phyloP scores from a whole-genome alignment of 92 coral and sea anemone genomes.

The Chrysogorgia sp. region DNA sequence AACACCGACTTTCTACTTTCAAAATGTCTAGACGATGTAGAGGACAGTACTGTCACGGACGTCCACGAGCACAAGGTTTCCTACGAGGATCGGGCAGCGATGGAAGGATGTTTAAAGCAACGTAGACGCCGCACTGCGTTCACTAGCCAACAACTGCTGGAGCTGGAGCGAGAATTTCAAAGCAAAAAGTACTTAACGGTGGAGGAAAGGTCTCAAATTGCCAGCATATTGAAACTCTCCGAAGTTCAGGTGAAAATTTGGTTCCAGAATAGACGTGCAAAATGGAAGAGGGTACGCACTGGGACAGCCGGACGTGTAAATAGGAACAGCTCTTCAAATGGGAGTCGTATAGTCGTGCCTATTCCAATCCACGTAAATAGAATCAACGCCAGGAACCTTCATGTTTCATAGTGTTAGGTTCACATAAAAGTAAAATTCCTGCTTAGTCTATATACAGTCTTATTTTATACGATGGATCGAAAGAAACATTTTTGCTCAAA shows the following conservation, averaged over 20 bases:
- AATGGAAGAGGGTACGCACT: slow-evolving; percentile 94
- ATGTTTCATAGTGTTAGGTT: slow-evolving; percentile 29
- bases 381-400: slow-evolving; percentile 73
- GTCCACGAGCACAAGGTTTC: slow-evolving; percentile 65
- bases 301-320: slow-evolving; percentile 68
- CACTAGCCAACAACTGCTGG: slow-evolving; percentile 94
- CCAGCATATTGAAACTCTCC: slow-evolving; percentile 78
- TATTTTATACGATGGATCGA: no score
- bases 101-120: slow-evolving; percentile 70
- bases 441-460: no score
- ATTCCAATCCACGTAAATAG: slow-evolving; percentile 96
- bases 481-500: background rate
- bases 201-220: slow-evolving; percentile 95
- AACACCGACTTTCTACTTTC: background rate
- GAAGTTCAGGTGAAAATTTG: slow-evolving; percentile 99
- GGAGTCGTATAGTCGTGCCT: slow-evolving; percentile 89
- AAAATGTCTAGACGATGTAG: slow-evolving; percentile 46
- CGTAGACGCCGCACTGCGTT: slow-evolving; percentile 96
- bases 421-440: no score
- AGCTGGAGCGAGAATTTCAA: slow-evolving; percentile 96
- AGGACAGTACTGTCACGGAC: slow-evolving; percentile 32
- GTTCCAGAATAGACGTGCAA: slow-evolving; percentile 99
- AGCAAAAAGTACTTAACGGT: slow-evolving; percentile 89
- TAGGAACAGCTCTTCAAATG: slow-evolving; percentile 64
- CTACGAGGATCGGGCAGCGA: slow-evolving; percentile 63